A percentile compares a stretch with the other conserved stretches of the same genome.
Conservation (phyloP, 2,113 vertebrate genomes). For the Ictalurus furcatus region DNA sequence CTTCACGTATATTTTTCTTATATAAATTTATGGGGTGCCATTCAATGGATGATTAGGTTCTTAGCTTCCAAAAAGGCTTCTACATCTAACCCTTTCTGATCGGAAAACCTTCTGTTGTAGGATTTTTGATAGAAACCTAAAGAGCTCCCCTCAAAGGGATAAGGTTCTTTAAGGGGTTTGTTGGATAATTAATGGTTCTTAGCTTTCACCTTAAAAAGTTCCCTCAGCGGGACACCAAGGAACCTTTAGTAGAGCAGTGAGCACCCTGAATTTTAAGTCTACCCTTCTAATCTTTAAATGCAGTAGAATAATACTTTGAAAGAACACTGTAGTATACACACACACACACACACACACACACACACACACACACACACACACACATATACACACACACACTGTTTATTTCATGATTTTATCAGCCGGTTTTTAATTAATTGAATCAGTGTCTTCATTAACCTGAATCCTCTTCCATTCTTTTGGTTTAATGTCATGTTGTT, state of each 20-base stretch:
- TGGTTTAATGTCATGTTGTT: constrained; percentile 58
- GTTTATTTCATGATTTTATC: neutral
- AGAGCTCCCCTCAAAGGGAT: neutral
- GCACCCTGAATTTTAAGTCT: neutral
- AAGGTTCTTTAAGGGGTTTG: neutral
- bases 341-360: neutral
- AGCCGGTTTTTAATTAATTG: neutral
- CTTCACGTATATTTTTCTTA: no score
- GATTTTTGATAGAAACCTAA: neutral
- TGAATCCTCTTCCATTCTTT: constrained; percentile 13
- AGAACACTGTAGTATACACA: neutral
- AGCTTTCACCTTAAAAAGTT: no score
- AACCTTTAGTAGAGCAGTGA: neutral
- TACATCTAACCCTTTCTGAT: neutral
- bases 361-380: neutral
- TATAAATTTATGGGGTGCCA: no score
- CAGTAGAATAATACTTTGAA: neutral
- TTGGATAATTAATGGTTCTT: neutral
- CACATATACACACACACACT: neutral
- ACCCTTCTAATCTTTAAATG: neutral
- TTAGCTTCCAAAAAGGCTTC: neutral
- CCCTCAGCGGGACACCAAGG: neutral
- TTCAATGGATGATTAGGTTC: neutral
- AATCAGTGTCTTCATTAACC: neutral
- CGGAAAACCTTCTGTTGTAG: neutral